These are phyloP conservation scores for Macropis europaea DNA, from an alignment of 2,888 invertebrate genomes.

Conservation along the genomic window DNA sequence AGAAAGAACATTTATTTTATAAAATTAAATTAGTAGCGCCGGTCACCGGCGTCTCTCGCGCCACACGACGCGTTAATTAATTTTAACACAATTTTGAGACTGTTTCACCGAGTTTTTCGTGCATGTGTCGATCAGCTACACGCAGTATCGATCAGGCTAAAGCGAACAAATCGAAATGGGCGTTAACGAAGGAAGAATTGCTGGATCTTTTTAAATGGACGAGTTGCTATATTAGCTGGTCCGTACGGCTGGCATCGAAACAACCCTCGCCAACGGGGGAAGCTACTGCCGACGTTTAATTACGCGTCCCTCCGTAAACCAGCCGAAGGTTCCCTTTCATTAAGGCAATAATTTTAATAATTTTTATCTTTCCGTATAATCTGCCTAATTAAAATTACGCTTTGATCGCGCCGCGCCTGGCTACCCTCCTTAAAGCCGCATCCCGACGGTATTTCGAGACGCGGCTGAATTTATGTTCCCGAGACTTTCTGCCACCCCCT, in stretches of 20 bases:
- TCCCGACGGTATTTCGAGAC: constrained; percentile 41
- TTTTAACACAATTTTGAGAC: too few species aligned
- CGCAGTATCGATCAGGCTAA: too few species aligned
- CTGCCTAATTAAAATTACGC: constrained; percentile 79
- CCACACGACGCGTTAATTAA: too few species aligned
- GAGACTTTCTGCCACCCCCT: constrained; percentile 5
- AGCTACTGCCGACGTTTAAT: constrained; percentile 75
- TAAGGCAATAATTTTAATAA: constrained; percentile 80
- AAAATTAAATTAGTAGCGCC: too few species aligned
- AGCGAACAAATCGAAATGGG: neutral
- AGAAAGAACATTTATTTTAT: too few species aligned
- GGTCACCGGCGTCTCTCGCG: too few species aligned
- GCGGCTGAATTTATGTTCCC: constrained; percentile 22
- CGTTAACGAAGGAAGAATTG: constrained; percentile 11
- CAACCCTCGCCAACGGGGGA: constrained; percentile 58
- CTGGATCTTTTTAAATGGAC: constrained; percentile 41
- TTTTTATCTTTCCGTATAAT: constrained; percentile 80
- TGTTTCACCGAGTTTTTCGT: too few species aligned
- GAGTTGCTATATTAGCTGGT: constrained; percentile 41
- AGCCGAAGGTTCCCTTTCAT: constrained; percentile 77
- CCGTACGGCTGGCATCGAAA: constrained; percentile 38
- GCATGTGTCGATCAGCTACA: too few species aligned
- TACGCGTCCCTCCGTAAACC: constrained; percentile 74
- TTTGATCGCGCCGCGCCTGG: constrained; percentile 76
- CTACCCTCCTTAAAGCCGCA: constrained; percentile 56